Evolutionary conservation across 2,113 vertebrate species (phyloP), one percentile per base, ranked within the genome.

Genomic region (Triplophysa dalaica): DNA sequence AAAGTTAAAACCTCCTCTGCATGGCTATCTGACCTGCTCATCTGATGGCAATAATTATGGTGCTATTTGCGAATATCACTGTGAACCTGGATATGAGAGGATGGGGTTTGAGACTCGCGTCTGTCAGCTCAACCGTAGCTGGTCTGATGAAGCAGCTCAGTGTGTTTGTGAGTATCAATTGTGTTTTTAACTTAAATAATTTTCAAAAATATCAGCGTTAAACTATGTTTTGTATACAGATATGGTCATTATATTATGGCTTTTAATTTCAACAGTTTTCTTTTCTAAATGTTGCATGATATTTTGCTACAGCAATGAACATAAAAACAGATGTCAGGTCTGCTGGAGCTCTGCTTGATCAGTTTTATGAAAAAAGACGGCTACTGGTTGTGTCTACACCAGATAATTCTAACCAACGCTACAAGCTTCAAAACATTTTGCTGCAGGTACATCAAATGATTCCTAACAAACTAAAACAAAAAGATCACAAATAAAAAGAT

Each of bases 361-460:
- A 99, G 89, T 98, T 99, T 89, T 94, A 93, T 0, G 95, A 96
- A 86, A 99, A 96, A 86, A 94, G 92, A 64, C 92, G 94, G 62
- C 93, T 99, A 62, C 91, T 99, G 2, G 89, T 99, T 67, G n/a
- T 98, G 85, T 99, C 96, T 0, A 93, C 96, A 4, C 98, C 97
- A 0, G 92, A 95, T 81, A 77, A 92, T 3, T 90, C 94, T 0
- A 91, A 97, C 84, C 85, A 89, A 8, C 94, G 95, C 87, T 99
- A 99, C 89, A 95, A 95, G 82, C 90, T 96, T 88, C 98, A 99
- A 89, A 95, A 94, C 79, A 81, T 94, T 73, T 97, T 98, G 94
- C 87, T 97, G 79, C 97, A 98, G 93, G 98, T 96, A 82, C 88
- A 91, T 64, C 12, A n/a, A 41, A 33, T 1, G 12, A 10, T 2